Evolutionary conservation across 2,797 vertebrate genomes (phyloP).

Genomic region (Numenius phaeopus): DNA sequence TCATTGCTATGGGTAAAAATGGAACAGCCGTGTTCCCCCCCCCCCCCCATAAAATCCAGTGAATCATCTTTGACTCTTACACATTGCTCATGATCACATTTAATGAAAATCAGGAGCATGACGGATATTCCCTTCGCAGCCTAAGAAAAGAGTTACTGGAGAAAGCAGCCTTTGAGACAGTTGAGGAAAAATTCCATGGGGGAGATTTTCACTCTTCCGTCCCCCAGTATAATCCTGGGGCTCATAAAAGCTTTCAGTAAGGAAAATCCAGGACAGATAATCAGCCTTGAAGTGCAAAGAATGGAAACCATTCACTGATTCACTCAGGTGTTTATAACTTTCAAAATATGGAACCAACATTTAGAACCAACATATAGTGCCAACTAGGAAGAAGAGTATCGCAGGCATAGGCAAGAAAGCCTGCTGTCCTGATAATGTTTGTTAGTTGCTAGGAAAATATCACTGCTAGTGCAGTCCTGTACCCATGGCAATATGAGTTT

Average conservation of each 20-base stretch:
- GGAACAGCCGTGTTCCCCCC: not conserved
- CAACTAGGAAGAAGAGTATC: not conserved
- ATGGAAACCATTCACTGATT: not conserved
- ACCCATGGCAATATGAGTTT: not conserved
- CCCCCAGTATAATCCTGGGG: not conserved
- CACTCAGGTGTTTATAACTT: not conserved
- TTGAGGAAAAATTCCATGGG: not conserved
- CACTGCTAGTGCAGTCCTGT: not conserved
- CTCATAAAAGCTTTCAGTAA: not conserved
- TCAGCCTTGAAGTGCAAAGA: not conserved
- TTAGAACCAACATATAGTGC: not conserved
- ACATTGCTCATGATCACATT: not conserved
- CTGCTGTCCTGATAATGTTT: not conserved
- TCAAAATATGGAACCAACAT: not conserved
- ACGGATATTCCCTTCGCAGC: not conserved
- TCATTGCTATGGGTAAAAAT: not conserved
- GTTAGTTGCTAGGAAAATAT: constrained; percentile 25
- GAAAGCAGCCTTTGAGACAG: not conserved
- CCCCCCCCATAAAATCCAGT: not conserved
- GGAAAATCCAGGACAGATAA: not conserved
- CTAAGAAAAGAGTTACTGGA: not conserved
- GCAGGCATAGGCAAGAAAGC: not conserved
- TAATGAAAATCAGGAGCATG: not conserved
- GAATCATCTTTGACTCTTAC: not conserved
- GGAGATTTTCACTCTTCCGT: not conserved